A percentile compares a stretch with the other conserved stretches of the same genome.
phyloP scores from a whole-genome alignment of 2,113 vertebrate genomes.

The Irena cyanogastra region DNA sequence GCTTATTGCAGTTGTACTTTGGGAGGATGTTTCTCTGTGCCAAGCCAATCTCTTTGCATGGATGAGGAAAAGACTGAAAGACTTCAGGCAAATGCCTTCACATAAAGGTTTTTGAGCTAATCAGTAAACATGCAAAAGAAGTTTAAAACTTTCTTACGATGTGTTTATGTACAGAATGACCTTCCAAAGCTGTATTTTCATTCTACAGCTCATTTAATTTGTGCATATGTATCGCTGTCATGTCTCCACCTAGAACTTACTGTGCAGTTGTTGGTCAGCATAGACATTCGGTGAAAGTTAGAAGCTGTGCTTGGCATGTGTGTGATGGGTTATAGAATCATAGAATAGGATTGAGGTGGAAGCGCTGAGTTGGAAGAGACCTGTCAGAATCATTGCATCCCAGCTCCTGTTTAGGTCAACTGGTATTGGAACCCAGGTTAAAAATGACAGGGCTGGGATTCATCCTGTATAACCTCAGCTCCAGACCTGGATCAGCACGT shows the following conservation, averaged over 20 bases:
- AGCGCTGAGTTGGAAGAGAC: background rate
- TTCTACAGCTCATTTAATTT: background rate
- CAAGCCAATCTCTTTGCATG: background rate
- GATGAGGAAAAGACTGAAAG: background rate
- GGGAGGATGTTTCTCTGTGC: background rate
- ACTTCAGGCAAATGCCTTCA: background rate
- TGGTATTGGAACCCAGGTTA: background rate
- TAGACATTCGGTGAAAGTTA: fast-evolving
- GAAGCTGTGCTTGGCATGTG: background rate
- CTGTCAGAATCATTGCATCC: background rate
- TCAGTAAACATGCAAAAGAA: background rate
- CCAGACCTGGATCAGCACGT: background rate
- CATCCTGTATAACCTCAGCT: background rate
- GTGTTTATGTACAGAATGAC: background rate
- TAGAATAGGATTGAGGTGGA: background rate
- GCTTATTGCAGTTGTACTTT: background rate
- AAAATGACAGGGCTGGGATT: background rate
- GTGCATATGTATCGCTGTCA: background rate
- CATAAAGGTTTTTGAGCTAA: background rate
- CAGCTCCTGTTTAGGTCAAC: background rate
- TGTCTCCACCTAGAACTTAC: background rate
- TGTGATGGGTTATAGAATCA: background rate
- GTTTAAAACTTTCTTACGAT: background rate
- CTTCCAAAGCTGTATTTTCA: background rate
- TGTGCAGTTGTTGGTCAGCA: background rate